These are phyloP conservation scores for Barnardius zonarius DNA, from an alignment of 2,113 vertebrate species.

Conservation along the genomic window DNA sequence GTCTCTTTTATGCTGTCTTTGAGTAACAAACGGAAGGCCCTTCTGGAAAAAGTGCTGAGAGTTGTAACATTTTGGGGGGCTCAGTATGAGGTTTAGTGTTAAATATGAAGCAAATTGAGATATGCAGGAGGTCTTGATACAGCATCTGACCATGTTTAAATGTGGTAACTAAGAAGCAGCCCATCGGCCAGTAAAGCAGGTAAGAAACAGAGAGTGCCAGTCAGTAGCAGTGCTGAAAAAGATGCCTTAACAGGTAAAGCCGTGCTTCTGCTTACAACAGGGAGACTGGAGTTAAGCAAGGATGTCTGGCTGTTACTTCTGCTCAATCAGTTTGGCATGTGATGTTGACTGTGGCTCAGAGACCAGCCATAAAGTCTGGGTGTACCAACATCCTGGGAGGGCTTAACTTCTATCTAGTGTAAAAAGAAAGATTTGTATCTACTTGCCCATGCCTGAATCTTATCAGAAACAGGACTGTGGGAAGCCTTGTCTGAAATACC, in stretches of 20 bases:
- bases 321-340: not conserved
- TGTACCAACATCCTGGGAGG: not conserved
- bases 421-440: not conserved
- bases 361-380: not conserved
- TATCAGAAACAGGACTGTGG: not conserved
- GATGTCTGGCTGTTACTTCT: not conserved
- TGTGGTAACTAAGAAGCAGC: not conserved
- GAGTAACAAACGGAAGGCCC: not conserved
- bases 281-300: not conserved
- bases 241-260: not conserved
- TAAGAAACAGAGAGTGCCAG: not conserved
- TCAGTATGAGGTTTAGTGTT: not conserved
- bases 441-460: not conserved
- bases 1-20: not conserved
- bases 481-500: not conserved
- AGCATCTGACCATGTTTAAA: not conserved
- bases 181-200: not conserved
- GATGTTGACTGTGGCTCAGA: not conserved
- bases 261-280: not conserved
- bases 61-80: not conserved
- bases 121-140: not conserved
- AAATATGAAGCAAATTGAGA: not conserved
- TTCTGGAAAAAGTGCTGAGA: not conserved
- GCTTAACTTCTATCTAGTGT: not conserved
- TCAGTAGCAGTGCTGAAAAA: not conserved